Evolutionary conservation across 2,888 invertebrate genomes (phyloP), one percentile per base, ranked within the genome.

Genomic region (Microchrysa polita): DNA sequence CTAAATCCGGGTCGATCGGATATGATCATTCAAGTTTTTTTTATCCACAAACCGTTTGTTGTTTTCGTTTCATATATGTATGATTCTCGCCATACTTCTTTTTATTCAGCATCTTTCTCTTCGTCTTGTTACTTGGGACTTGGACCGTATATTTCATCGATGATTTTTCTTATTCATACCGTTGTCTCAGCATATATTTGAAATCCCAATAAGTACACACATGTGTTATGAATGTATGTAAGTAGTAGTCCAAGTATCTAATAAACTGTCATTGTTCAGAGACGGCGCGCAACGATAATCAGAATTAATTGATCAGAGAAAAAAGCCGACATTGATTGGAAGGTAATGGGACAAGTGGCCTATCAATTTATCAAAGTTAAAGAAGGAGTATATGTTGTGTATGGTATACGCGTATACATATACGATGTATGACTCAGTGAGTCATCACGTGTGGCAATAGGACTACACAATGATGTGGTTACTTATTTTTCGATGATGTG

Each of bases 241-340:
- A 34, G 27, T 55, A 69, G 69, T 69, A 69, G 69, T 69, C 57
- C 55, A 40, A 69, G 42, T 69, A 67, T 67, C 69, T 69, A 69
- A 69, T 69, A 69, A 69, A 69, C 69, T 69, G 69, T 69, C 69
- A 69, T 69, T 69, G 55, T 55, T 55, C 34, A 20, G 20, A 34
- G 27, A 34, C 27, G 4, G 44, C 23, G 22, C 16, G 57, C 40
- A 69, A 22, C 42, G 57, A 55, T 69, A 69, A 69, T 69, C 69
- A 40, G 57, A 69, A 69, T 69, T 69, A 69, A 69, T 69, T 69
- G 69, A 69, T 69, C 69, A 55, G 69, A 69, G 57, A 40, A 57
- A 69, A 55, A 55, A 69, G 69, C 69, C 69, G 69, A 69, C 69
- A 69, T 69, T 34, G 55, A 69, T 69, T 69, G 40, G 40, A 20